A percentile compares a stretch with the other conserved stretches of the same genome.
Evolutionary conservation across 1,140 invertebrate genomes (phyloP).

Genomic region (Formica exsecta): DNA sequence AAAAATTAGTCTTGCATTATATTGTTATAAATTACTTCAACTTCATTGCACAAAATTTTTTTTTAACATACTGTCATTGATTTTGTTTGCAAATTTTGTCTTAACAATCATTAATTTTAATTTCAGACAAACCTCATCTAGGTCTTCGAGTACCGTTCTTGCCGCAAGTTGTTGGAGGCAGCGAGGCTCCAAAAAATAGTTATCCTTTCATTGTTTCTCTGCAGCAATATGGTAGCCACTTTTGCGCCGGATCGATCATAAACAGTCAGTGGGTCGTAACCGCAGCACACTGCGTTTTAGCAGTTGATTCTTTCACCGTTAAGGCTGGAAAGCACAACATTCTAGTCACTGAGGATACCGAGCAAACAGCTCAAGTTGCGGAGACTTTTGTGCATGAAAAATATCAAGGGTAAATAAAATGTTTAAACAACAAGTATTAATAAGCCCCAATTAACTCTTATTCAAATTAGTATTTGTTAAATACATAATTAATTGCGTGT

Average conservation of each 20-base stretch:
- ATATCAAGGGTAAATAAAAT: slow-evolving; percentile 85
- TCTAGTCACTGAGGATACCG: slow-evolving; percentile 75
- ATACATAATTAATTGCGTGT: not conserved
- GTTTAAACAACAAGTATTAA: not conserved
- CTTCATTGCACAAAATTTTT: not conserved
- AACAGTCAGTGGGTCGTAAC: slow-evolving; percentile 86
- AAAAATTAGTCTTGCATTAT: not conserved
- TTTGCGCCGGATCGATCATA: slow-evolving; percentile 88
- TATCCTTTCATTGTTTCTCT: slow-evolving; percentile 87
- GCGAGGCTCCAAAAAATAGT: slow-evolving; percentile 78
- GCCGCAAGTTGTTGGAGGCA: slow-evolving; percentile 85
- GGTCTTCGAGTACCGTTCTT: not conserved
- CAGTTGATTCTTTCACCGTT: slow-evolving; percentile 70
- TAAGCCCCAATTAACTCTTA: not conserved
- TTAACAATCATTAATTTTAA: not conserved
- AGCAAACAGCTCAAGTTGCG: slow-evolving; percentile 84
- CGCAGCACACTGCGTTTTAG: slow-evolving; percentile 86
- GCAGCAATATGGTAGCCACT: slow-evolving; percentile 82
- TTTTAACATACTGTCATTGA: not conserved
- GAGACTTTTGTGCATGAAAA: slow-evolving; percentile 84
- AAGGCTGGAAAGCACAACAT: slow-evolving; percentile 80
- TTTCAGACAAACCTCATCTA: slow-evolving; percentile 39
- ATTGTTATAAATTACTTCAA: not conserved
- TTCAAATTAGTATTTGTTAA: not conserved
- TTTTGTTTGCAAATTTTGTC: not conserved